Conservation (phyloP, 2,888 invertebrate species). For the Furcula furcula region DNA sequence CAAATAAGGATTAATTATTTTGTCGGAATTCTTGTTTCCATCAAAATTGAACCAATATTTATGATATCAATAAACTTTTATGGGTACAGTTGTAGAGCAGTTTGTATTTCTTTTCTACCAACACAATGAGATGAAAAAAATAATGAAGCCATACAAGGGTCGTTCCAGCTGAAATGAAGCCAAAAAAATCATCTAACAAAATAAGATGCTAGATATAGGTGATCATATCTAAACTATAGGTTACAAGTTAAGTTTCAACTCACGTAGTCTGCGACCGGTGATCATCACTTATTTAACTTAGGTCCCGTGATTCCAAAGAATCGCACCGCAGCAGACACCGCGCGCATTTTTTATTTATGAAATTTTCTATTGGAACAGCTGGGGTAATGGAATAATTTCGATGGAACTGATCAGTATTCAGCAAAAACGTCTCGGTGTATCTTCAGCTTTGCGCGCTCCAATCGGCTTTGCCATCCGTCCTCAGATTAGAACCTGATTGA, state of each 20-base stretch:
- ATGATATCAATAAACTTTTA: conserved; percentile 3
- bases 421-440: conserved; percentile 54
- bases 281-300: conserved; percentile 80
- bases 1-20: conserved; percentile 33
- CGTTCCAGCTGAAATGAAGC: background rate
- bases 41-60: conserved; percentile 8
- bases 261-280: conserved; percentile 68
- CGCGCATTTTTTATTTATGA: conserved; percentile 73
- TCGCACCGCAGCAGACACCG: conserved; percentile 58
- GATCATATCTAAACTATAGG: conserved; percentile 44
- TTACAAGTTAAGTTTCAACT: conserved; percentile 48
- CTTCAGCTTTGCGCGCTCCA: conserved; percentile 43
- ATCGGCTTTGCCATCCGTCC: conserved; percentile 46
- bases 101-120: background rate
- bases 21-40: conserved; percentile 11
- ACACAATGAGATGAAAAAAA: background rate
- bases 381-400: conserved; percentile 71
- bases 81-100: too few species aligned
- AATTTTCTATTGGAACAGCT: conserved; percentile 60
- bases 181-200: conserved; percentile 1
- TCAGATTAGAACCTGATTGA: conserved; percentile 55
- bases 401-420: conserved; percentile 68
- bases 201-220: conserved; percentile 16
- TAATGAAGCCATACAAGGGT: background rate
- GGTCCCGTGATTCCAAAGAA: conserved; percentile 74